Percentiles rank a stretch among this genome's conserved stretches.
Conservation (phyloP, 2,797 vertebrate species). For the Propithecus perrieri region DNA sequence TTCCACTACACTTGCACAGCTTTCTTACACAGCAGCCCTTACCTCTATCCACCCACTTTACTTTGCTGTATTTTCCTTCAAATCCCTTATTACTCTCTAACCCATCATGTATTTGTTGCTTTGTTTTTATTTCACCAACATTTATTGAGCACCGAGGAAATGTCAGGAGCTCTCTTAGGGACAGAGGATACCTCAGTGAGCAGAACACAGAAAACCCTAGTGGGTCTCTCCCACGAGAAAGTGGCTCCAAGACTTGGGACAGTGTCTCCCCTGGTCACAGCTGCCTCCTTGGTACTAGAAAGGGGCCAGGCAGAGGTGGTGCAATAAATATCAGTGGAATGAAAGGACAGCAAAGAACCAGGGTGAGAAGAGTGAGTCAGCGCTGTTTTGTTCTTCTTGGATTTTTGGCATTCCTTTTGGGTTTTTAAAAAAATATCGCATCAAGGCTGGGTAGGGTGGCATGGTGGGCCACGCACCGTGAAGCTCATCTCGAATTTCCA, state of each 20-base stretch:
- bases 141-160: background rate
- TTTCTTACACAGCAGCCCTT: background rate
- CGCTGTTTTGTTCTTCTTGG: background rate
- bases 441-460: fast-evolving
- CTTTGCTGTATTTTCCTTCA: background rate
- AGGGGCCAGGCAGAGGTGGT: background rate
- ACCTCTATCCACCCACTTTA: background rate
- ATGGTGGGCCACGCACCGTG: no score
- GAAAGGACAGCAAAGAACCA: background rate
- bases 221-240: background rate
- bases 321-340: background rate
- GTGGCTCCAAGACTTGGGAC: fast-evolving
- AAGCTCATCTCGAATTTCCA: no score
- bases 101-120: background rate
- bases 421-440: background rate
- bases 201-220: background rate
- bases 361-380: background rate
- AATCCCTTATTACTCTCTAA: background rate
- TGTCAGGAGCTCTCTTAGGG: background rate
- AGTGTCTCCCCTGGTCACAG: background rate
- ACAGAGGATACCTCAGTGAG: background rate
- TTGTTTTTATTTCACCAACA: background rate
- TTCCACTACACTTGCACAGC: background rate
- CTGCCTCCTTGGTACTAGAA: background rate
- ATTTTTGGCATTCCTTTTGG: background rate